Percentiles rank a stretch among this genome's conserved stretches.
Evolutionary conservation across 2,113 vertebrate genomes (phyloP).

Genomic region (Hippocampus barbouri): DNA sequence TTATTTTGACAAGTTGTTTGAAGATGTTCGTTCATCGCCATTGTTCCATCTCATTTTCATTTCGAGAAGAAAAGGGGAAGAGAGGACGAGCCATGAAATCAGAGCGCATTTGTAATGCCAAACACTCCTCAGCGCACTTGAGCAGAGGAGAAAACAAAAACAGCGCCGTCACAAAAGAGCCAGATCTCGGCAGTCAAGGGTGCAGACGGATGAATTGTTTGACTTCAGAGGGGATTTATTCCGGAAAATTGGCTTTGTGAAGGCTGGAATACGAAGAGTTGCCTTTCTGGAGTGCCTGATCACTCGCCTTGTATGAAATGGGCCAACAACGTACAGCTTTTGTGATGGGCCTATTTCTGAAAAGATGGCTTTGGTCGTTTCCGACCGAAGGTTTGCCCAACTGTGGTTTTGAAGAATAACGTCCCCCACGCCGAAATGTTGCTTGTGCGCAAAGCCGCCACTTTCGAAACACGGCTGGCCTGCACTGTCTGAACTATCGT

Average conservation of each 20-base stretch:
- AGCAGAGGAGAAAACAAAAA: conserved; percentile 5
- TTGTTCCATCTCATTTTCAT: conserved; percentile 35
- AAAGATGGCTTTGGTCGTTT: background rate
- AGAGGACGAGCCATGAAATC: conserved; percentile 52
- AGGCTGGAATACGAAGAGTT: background rate
- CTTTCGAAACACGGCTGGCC: background rate
- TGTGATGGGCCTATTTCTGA: background rate
- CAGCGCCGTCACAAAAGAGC: background rate
- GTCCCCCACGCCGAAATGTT: background rate
- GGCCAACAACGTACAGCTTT: background rate
- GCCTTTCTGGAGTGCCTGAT: background rate
- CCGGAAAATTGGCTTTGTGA: background rate
- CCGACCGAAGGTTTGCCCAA: background rate
- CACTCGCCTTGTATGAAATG: background rate
- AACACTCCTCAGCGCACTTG: conserved; percentile 32
- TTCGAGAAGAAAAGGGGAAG: conserved; percentile 31
- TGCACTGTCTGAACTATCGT: no score
- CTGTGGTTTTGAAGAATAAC: background rate
- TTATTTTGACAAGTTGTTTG: conserved; percentile 60
- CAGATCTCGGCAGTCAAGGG: background rate
- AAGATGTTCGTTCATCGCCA: conserved; percentile 49
- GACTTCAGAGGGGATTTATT: background rate
- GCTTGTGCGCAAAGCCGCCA: background rate
- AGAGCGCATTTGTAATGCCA: conserved; percentile 52
- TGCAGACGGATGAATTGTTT: background rate